phyloP scores from a whole-genome alignment of 2,888 invertebrate species.

The Nemoura dubitans region DNA sequence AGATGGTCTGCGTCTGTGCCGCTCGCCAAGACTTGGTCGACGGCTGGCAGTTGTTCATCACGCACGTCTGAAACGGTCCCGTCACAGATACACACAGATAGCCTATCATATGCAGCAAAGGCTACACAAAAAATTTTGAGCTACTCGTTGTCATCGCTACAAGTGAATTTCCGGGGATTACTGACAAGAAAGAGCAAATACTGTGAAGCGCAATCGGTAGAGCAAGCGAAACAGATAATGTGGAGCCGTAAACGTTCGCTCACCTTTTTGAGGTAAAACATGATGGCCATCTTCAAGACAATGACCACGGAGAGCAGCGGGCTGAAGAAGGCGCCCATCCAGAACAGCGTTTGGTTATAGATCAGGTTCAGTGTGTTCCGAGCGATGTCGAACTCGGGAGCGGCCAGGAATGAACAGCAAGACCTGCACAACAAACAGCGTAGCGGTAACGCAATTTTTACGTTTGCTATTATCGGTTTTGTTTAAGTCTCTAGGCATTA shows the following conservation, averaged over 20 bases:
- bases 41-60: conserved; percentile 73
- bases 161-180: too few relatives aligned
- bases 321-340: conserved; percentile 79
- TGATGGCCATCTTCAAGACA: conserved; percentile 73
- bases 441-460: too few relatives aligned
- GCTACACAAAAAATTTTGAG: too few relatives aligned
- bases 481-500: too few relatives aligned
- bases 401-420: conserved; percentile 56
- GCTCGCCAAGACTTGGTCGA: conserved; percentile 74
- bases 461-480: too few relatives aligned
- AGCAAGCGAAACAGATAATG: neutral
- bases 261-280: conserved; percentile 75
- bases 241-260: neutral
- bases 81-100: too few relatives aligned
- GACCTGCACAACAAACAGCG: too few relatives aligned
- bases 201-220: too few relatives aligned
- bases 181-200: too few relatives aligned
- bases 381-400: conserved; percentile 79
- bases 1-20: conserved; percentile 79
- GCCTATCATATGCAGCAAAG: too few relatives aligned
- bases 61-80: conserved; percentile 59
- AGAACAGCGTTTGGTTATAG: conserved; percentile 81
- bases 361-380: conserved; percentile 79
- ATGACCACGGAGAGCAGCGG: conserved; percentile 74
- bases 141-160: too few relatives aligned